Conservation (phyloP, 2,113 vertebrate genomes). For the Cariama cristata region DNA sequence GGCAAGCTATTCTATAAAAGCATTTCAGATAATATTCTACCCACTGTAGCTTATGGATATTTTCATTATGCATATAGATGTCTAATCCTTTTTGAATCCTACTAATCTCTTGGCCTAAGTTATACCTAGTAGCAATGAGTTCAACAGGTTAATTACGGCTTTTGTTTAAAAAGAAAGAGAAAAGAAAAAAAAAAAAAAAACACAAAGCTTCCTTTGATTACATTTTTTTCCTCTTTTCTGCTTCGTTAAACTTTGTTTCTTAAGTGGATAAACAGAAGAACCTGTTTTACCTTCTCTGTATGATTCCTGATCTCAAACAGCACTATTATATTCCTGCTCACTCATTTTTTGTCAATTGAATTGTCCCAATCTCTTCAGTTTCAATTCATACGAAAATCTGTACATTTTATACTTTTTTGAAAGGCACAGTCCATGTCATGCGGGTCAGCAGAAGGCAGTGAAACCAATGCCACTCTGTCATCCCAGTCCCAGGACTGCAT, state of each 20-base stretch:
- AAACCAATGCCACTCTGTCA: neutral
- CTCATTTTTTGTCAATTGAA: neutral
- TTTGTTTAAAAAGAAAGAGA: neutral
- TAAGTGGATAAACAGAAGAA: neutral
- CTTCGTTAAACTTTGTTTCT: neutral
- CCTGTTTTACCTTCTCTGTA: neutral
- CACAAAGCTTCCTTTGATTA: neutral
- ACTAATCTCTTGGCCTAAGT: neutral
- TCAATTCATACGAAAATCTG: neutral
- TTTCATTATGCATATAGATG: neutral
- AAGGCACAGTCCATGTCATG: fast-evolving
- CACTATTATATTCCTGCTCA: neutral
- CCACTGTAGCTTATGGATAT: neutral
- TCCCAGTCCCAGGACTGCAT: neutral
- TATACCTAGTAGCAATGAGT: neutral
- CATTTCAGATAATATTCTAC: neutral
- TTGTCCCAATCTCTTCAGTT: neutral
- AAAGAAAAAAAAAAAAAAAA: fast-evolving
- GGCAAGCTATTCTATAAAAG: neutral
- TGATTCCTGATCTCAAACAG: neutral
- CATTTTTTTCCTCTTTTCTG: neutral
- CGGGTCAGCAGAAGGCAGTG: neutral
- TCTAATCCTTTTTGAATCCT: conserved; percentile 4
- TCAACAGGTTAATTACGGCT: neutral
- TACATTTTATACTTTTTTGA: neutral